These are phyloP conservation scores for Cyphomyrmex costatus DNA, from an alignment of 1,140 invertebrate genomes.

Conservation along the genomic window DNA sequence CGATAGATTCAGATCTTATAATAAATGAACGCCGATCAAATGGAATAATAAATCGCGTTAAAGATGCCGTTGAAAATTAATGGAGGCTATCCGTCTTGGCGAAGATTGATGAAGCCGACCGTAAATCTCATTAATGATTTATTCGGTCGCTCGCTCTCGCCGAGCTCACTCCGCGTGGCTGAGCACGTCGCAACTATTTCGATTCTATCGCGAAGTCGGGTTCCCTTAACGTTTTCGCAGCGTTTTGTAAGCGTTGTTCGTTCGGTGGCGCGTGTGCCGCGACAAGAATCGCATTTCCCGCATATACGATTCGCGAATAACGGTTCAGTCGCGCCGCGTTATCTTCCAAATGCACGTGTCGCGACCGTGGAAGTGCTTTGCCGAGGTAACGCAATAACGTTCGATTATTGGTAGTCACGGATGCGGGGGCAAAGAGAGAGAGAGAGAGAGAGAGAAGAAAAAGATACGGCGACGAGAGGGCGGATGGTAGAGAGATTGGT, in stretches of 20 bases:
- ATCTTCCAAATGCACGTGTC: slow-evolving; percentile 67
- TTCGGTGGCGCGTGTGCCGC: slow-evolving; percentile 6
- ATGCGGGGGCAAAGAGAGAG: slow-evolving; percentile 44
- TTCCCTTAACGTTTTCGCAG: slow-evolving; percentile 16
- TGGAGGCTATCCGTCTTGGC: background rate
- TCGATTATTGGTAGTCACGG: slow-evolving; percentile 84
- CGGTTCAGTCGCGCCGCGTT: background rate
- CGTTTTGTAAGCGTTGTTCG: slow-evolving; percentile 38
- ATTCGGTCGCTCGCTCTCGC: slow-evolving; percentile 1
- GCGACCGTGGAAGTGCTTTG: slow-evolving; percentile 56
- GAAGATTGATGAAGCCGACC: slow-evolving; percentile 30
- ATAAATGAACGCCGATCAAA: background rate
- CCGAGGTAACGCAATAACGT: slow-evolving; percentile 83
- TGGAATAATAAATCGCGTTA: slow-evolving; percentile 31
- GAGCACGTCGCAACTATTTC: slow-evolving; percentile 42
- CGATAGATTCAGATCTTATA: background rate
- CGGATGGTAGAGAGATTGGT: background rate
- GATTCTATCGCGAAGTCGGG: slow-evolving; percentile 29
- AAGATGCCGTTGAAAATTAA: slow-evolving; percentile 39
- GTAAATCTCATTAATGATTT: slow-evolving; percentile 44
- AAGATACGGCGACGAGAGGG: background rate
- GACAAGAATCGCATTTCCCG: slow-evolving; percentile 50
- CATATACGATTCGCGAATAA: slow-evolving; percentile 30
- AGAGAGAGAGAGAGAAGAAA: background rate
- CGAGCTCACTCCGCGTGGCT: background rate